phyloP scores from a whole-genome alignment of 2,797 vertebrate species.

The Clarias pachynema region DNA sequence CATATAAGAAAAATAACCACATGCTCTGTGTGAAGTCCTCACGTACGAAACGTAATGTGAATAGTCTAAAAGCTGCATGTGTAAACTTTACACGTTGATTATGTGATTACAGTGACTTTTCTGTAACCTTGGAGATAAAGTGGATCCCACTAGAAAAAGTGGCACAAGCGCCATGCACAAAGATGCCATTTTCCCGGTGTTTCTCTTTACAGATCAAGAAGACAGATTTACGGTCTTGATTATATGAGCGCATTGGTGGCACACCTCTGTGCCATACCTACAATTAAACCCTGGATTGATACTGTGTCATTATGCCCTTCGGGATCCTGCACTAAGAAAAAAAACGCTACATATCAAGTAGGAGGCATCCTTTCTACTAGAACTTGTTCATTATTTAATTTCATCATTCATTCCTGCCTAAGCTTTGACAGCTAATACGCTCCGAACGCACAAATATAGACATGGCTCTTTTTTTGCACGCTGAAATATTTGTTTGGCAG shows the following conservation, averaged over 20 bases:
- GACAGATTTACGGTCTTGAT: constrained; percentile 54
- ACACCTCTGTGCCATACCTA: constrained; percentile 45
- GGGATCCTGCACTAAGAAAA: constrained; percentile 38
- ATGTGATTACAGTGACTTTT: neutral
- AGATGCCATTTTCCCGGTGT: constrained; percentile 30
- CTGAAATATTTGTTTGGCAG: constrained; percentile 59
- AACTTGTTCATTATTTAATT: constrained; percentile 48
- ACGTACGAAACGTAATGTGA: neutral
- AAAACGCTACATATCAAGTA: constrained; percentile 45
- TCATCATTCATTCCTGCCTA: constrained; percentile 51
- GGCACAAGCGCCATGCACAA: constrained; percentile 7
- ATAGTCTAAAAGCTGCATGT: neutral
- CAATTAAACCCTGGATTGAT: constrained; percentile 50
- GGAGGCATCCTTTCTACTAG: constrained; percentile 47
- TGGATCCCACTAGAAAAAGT: neutral
- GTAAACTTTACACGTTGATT: neutral
- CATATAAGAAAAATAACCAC: neutral
- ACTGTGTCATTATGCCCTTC: constrained; percentile 48
- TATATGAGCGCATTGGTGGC: constrained; percentile 35
- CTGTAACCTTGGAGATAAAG: neutral
- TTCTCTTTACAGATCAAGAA: constrained; percentile 35
- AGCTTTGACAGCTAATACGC: constrained; percentile 51
- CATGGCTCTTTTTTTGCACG: constrained; percentile 43
- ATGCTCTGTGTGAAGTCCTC: neutral
- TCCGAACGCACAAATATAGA: constrained; percentile 52